Conservation (phyloP, 64 coral and sea anemone species). For the Montipora capricornis region DNA sequence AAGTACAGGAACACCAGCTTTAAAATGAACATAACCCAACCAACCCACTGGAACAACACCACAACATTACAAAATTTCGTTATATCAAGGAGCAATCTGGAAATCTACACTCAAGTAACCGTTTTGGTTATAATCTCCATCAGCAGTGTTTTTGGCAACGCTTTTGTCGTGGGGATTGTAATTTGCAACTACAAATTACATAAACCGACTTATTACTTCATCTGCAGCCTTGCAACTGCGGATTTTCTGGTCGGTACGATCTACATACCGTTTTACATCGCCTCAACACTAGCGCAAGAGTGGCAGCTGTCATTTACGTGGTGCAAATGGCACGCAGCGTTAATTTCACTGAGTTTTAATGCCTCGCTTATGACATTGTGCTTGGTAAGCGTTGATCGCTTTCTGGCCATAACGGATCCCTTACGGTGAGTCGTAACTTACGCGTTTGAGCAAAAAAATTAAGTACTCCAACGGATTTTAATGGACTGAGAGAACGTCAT, state of each 20-base stretch:
- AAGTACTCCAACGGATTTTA: no score
- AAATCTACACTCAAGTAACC: conserved; percentile 20
- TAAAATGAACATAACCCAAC: not conserved
- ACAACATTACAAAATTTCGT: not conserved
- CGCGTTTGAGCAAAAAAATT: not conserved
- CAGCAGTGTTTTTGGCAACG: conserved; percentile 80
- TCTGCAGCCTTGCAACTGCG: conserved; percentile 78
- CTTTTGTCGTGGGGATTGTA: conserved; percentile 50
- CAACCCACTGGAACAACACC: not conserved
- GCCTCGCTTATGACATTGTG: conserved; percentile 81
- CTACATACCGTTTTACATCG: conserved; percentile 82
- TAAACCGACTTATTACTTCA: conserved; percentile 87
- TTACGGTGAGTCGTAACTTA: conserved; percentile 51
- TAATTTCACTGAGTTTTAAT: conserved; percentile 79
- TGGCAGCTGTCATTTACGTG: conserved; percentile 54
- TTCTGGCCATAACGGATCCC: conserved; percentile 85
- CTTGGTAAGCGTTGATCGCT: conserved; percentile 82
- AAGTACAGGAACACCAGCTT: no score
- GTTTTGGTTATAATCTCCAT: conserved; percentile 68
- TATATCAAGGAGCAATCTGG: not conserved
- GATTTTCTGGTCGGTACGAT: conserved; percentile 82
- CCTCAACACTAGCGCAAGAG: conserved; percentile 49
- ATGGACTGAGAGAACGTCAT: no score
- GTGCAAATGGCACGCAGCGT: conserved; percentile 75
- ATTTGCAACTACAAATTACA: conserved; percentile 76